Evolutionary conservation across 2,797 vertebrate genomes (phyloP).

Genomic region (Lacerta bilineata): DNA sequence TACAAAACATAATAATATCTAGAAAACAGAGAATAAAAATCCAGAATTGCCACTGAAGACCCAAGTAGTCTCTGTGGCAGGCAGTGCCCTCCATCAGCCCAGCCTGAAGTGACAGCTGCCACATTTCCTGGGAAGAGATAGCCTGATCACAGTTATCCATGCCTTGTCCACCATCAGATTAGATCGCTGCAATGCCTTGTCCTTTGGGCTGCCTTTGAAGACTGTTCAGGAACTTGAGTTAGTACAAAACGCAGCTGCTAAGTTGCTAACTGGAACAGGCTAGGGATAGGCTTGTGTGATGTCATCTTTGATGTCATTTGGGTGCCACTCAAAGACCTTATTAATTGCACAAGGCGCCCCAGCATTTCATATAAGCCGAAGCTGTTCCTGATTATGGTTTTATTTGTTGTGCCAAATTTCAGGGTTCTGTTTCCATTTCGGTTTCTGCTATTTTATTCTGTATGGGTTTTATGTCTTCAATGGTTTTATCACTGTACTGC

Average conservation of each 20-base stretch:
- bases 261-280: not conserved
- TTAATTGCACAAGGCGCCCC: not conserved
- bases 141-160: not conserved
- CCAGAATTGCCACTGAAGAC: not conserved
- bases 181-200: not conserved
- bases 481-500: not conserved
- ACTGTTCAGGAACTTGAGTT: not conserved
- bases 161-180: not conserved
- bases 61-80: not conserved
- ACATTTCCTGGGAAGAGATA: not conserved
- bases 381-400: not conserved
- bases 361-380: not conserved
- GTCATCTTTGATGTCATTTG: not conserved
- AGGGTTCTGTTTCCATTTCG: not conserved
- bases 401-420: not conserved
- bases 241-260: not conserved
- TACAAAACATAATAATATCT: too few relatives aligned
- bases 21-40: too few relatives aligned
- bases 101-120: not conserved
- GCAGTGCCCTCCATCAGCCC: not conserved
- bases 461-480: not conserved
- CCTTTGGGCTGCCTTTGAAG: not conserved
- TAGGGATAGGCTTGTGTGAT: not conserved
- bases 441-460: not conserved
- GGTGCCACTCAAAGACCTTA: not conserved